phyloP scores from a whole-genome alignment of 2,797 vertebrate species.

The Dryobates pubescens region DNA sequence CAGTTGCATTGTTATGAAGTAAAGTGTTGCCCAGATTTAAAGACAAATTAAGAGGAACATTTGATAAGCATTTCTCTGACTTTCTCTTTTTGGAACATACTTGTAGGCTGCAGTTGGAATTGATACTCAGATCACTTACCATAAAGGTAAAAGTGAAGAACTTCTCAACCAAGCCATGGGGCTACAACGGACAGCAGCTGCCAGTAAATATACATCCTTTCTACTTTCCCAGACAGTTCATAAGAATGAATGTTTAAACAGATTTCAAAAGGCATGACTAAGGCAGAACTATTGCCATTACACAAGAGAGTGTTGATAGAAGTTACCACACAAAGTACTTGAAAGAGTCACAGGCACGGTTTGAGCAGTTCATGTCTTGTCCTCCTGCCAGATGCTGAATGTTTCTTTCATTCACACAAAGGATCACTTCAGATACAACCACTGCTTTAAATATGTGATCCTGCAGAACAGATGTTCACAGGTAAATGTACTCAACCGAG shows the following conservation, averaged over 20 bases:
- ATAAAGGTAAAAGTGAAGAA: slow-evolving; percentile 82
- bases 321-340: neutral
- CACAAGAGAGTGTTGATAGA: neutral
- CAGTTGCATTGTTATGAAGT: neutral
- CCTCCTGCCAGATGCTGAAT: neutral
- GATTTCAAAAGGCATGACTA: slow-evolving; percentile 19
- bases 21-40: neutral
- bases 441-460: neutral
- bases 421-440: neutral
- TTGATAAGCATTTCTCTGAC: slow-evolving; percentile 9
- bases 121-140: slow-evolving; percentile 83
- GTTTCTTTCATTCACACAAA: neutral
- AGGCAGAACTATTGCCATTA: slow-evolving; percentile 17
- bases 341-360: neutral
- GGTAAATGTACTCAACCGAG: neutral
- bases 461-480: neutral
- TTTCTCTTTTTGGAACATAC: slow-evolving; percentile 33
- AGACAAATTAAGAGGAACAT: neutral
- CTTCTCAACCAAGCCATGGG: slow-evolving; percentile 84
- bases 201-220: slow-evolving; percentile 78
- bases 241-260: neutral
- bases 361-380: neutral
- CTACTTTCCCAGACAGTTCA: neutral
- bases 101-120: slow-evolving; percentile 85
- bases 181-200: slow-evolving; percentile 80